Evolutionary conservation across 1,140 invertebrate genomes (phyloP).

Genomic region (Carposina sasakii): DNA sequence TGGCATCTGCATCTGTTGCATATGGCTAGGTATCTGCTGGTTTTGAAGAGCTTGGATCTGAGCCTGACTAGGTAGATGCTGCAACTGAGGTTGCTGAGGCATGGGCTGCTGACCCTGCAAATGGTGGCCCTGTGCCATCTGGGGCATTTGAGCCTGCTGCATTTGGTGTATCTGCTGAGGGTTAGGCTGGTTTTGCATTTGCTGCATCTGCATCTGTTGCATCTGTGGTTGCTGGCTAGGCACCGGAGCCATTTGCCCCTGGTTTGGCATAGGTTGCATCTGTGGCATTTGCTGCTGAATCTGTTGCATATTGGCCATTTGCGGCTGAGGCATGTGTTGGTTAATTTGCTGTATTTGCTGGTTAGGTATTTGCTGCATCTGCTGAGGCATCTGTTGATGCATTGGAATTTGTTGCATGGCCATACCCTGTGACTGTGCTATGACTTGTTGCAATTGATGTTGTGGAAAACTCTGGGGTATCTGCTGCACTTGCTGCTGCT

Average conservation of each 20-base stretch:
- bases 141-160: constrained; percentile 63
- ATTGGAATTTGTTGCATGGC: constrained; percentile 70
- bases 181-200: constrained; percentile 66
- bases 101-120: constrained; percentile 56
- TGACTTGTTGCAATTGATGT: constrained; percentile 72
- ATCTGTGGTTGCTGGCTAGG: constrained; percentile 64
- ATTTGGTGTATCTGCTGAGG: constrained; percentile 59
- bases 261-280: constrained; percentile 67
- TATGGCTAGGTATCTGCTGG: constrained; percentile 69
- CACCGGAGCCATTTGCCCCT: constrained; percentile 62
- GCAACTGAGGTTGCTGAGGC: constrained; percentile 65
- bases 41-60: constrained; percentile 69
- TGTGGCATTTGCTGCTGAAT: constrained; percentile 68
- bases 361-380: constrained; percentile 67
- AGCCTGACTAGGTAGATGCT: constrained; percentile 66
- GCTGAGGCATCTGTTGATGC: constrained; percentile 69
- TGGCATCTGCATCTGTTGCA: constrained; percentile 70
- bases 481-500: constrained; percentile 64
- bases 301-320: constrained; percentile 66
- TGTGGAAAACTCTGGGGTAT: constrained; percentile 73
- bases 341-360: constrained; percentile 71
- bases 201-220: constrained; percentile 70
- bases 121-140: constrained; percentile 55
- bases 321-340: constrained; percentile 63
- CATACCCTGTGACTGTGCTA: constrained; percentile 66